phyloP scores from a whole-genome alignment of 2,113 vertebrate species.

The Penelope pileata region DNA sequence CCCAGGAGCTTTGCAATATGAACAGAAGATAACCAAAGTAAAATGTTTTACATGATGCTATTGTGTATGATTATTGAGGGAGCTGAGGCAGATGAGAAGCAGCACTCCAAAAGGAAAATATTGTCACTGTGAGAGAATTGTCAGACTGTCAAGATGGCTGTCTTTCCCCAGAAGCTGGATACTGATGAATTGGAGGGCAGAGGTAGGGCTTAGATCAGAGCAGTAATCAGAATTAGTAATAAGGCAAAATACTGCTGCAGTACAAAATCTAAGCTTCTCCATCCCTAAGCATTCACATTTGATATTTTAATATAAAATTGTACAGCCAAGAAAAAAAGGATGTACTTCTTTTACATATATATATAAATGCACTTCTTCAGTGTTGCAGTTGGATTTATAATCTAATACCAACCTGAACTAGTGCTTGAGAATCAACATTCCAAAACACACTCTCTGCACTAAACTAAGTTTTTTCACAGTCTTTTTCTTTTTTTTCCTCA shows the following conservation, averaged over 20 bases:
- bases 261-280: background rate
- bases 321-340: background rate
- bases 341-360: background rate
- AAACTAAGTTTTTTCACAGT: background rate
- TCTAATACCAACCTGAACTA: background rate
- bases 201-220: background rate
- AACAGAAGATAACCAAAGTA: slow-evolving; percentile 41
- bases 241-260: background rate
- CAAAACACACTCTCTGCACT: background rate
- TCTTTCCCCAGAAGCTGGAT: background rate
- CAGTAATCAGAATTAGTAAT: background rate
- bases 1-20: slow-evolving; percentile 22
- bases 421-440: background rate
- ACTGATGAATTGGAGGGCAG: background rate
- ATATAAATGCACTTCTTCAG: background rate
- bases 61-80: background rate
- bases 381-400: background rate
- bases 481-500: background rate
- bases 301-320: background rate
- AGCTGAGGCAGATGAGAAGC: background rate
- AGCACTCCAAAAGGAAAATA: background rate
- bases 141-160: background rate
- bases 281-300: background rate
- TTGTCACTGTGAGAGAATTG: background rate
- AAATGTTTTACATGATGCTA: slow-evolving; percentile 32